phyloP scores from a whole-genome alignment of 2,888 invertebrate genomes.

The Drosophila stalkeri region DNA sequence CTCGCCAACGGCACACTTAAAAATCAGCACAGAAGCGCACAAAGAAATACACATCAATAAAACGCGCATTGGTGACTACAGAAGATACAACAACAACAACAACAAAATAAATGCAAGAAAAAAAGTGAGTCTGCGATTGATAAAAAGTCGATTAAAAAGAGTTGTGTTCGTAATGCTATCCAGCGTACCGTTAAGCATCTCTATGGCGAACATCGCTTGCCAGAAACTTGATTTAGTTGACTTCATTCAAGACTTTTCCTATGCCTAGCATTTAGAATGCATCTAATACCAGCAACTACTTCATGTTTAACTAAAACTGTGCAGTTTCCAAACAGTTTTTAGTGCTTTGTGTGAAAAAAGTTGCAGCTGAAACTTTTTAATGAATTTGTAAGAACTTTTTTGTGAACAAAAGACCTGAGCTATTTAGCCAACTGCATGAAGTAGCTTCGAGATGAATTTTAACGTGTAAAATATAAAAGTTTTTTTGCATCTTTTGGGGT shows the following conservation, averaged over 20 bases:
- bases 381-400: constrained; percentile 8
- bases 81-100: background rate
- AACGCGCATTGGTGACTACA: constrained; percentile 12
- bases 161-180: constrained; percentile 32
- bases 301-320: background rate
- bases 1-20: constrained; percentile 63
- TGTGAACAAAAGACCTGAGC: background rate
- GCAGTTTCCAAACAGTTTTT: background rate
- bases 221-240: constrained; percentile 12
- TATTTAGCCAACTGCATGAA: background rate
- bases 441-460: background rate
- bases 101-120: constrained; percentile 23
- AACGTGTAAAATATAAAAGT: background rate
- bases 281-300: constrained; percentile 1
- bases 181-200: constrained; percentile 26
- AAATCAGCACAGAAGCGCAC: constrained; percentile 53
- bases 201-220: constrained; percentile 2
- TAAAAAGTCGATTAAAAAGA: constrained; percentile 65
- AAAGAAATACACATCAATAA: constrained; percentile 46
- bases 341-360: background rate
- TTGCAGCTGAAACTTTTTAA: constrained; percentile 9
- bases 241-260: constrained; percentile 9
- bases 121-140: constrained; percentile 75
- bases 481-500: background rate
- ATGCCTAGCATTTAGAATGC: background rate